These are phyloP conservation scores for Anseranas semipalmata DNA, from an alignment of 2,113 vertebrate genomes.

Conservation along the genomic window DNA sequence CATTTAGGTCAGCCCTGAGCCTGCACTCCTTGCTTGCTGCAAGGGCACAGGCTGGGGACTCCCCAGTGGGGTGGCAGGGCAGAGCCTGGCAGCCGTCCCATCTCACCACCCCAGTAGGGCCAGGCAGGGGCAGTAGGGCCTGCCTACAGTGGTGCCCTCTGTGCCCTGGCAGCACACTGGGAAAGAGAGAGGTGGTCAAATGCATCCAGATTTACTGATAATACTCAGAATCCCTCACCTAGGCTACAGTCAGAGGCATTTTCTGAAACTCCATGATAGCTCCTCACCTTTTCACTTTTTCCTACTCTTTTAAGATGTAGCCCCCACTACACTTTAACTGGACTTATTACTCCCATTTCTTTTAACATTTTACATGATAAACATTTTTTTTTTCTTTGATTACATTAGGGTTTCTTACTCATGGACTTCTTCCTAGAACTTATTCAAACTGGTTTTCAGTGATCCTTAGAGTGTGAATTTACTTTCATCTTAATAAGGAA, in stretches of 20 bases:
- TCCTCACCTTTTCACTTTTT: background rate
- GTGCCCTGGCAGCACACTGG: background rate
- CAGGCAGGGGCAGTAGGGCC: background rate
- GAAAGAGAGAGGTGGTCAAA: background rate
- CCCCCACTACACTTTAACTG: background rate
- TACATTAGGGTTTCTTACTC: background rate
- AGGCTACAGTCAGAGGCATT: background rate
- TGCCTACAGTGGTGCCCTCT: background rate
- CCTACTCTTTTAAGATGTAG: background rate
- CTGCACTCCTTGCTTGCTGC: background rate
- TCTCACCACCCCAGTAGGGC: background rate
- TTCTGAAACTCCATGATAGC: background rate
- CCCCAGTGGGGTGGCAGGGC: background rate
- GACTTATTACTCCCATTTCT: background rate
- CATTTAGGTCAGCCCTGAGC: background rate
- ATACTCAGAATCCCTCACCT: background rate
- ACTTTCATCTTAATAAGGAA: background rate
- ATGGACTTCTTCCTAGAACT: background rate
- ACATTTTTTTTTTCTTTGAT: background rate
- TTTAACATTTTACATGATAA: background rate
- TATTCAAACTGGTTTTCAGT: background rate
- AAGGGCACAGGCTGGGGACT: background rate
- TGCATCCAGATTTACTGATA: background rate
- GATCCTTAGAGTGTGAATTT: background rate
- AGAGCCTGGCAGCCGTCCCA: background rate